Percentiles rank a stretch among this genome's conserved stretches.
Conservation (phyloP, 2,113 vertebrate genomes). For the Piaya cayana region DNA sequence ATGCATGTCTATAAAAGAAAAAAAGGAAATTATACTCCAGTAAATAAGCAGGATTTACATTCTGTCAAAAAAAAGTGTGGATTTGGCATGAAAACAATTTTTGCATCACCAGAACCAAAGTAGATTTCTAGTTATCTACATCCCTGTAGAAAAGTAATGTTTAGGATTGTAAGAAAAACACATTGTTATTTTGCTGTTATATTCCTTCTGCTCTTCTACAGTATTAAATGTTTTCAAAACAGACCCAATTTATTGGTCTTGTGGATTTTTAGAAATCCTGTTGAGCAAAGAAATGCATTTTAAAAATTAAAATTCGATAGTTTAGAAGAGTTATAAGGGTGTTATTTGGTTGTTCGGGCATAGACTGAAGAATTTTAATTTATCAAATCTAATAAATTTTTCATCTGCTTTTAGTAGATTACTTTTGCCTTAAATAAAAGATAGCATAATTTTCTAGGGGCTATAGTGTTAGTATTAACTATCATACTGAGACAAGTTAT, state of each 20-base stretch:
- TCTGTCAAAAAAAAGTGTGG: background rate
- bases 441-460: background rate
- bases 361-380: background rate
- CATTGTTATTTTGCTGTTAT: background rate
- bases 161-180: background rate
- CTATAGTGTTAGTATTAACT: background rate
- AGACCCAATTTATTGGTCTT: background rate
- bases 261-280: background rate
- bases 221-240: background rate
- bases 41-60: background rate
- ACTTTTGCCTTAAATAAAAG: background rate
- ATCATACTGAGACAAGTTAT: background rate
- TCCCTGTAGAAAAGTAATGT: background rate
- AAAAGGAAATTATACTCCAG: background rate
- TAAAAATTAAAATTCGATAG: background rate
- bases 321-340: background rate
- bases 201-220: background rate
- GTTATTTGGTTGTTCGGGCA: background rate
- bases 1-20: background rate
- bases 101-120: background rate
- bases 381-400: background rate
- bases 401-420: background rate
- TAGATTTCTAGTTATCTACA: background rate
- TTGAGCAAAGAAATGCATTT: background rate
- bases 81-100: background rate